phyloP scores from a whole-genome alignment of 2,888 invertebrate species.

The Hermodice carunculata region DNA sequence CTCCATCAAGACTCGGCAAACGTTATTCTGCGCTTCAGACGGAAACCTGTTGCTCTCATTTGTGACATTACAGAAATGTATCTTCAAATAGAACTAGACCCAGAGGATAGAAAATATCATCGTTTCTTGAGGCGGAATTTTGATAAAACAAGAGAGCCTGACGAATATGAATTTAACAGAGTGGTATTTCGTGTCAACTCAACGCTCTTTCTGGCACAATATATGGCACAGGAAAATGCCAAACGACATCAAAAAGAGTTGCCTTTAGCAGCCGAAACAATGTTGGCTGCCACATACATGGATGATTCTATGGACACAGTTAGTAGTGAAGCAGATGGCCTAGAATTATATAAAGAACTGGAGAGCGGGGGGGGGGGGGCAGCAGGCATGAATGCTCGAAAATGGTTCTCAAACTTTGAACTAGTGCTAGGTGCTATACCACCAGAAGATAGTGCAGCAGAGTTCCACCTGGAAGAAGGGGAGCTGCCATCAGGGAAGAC shows the following conservation, averaged over 20 bases:
- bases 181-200: constrained; percentile 22
- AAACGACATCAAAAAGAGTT: constrained; percentile 1
- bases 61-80: constrained; percentile 32
- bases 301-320: constrained; percentile 23
- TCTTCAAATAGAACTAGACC: constrained; percentile 10
- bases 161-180: constrained; percentile 19
- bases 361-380: neutral
- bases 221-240: constrained; percentile 17
- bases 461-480: neutral
- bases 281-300: constrained; percentile 24
- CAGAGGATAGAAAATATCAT: constrained; percentile 14
- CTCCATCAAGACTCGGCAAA: constrained; percentile 14
- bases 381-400: constrained; percentile 21
- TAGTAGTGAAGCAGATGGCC: neutral
- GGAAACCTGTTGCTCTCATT: constrained; percentile 25
- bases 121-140: constrained; percentile 27
- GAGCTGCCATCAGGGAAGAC: constrained; percentile 18
- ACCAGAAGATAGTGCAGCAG: no score
- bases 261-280: constrained; percentile 20
- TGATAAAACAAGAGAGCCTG: neutral
- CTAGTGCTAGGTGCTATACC: constrained; percentile 5
- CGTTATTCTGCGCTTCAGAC: constrained; percentile 17
- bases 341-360: constrained; percentile 21
- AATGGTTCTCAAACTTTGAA: constrained; percentile 19
- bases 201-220: constrained; percentile 22